Evolutionary conservation across 2,888 invertebrate species (phyloP), one percentile per base, ranked within the genome.

Genomic region (Volucella zonaria): DNA sequence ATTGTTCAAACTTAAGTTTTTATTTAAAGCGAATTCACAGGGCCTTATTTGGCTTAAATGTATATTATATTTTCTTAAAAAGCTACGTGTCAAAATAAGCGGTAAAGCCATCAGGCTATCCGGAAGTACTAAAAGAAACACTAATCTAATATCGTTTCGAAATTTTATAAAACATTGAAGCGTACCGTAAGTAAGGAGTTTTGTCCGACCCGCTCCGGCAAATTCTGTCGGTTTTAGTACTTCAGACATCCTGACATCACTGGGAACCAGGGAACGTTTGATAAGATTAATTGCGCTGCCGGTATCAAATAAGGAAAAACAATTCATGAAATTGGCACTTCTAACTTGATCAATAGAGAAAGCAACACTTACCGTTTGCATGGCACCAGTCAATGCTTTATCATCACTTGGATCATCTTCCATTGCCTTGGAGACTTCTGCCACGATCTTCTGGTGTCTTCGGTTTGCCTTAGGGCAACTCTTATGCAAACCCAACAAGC

Each of bases 401-500:
- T 68, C 67, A 15, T 43, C 42, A 11, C 51, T 31, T 10, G 52
- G n/a, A 2, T 52, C 12, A 2, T 74, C 54, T 10, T 74, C 45
- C 59, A 71, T 15, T 2, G 18, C 62, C 49, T 15, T 62, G 54
- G 56, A 70, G 23, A 70, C 70, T 49, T 49, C 78, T 8, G 64
- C 71, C 4, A 78, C 71, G 31, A 78, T 68, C 38, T 23, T 54
- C n/a, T 70, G 70, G 14, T 68, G 78, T 47, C 31, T 70, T 15
- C 68, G 59, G 38, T 68, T 51, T 8, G 58, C 64, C 56, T 54
- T 81, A n/a, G 61, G 61, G 42, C 70, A 59, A 42, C 10, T 64
- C 0, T 38, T 42, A 14, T 76, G 61, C 12, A 9, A 52, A 45
- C 68, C 67, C 56, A 3, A 66, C 38, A 77, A 67, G 45, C 67